Evolutionary conservation across 2,113 vertebrate species (phyloP).

Genomic region (Anoplopoma fimbria): DNA sequence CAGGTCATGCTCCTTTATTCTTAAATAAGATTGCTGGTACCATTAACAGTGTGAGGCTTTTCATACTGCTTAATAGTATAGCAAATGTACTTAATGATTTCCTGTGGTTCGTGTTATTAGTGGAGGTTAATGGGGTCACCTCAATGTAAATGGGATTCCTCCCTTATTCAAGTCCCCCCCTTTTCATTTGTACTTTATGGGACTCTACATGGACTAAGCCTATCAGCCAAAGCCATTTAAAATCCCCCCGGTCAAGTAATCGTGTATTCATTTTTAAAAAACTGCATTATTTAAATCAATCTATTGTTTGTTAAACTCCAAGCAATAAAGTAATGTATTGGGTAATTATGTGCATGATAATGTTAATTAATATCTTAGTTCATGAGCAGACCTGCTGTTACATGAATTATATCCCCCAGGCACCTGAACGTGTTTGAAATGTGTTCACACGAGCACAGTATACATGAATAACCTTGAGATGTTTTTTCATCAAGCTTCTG

Average conservation of each 20-base stretch:
- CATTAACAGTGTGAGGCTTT: constrained; percentile 18
- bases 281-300: background rate
- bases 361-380: background rate
- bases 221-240: background rate
- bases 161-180: background rate
- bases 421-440: background rate
- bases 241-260: background rate
- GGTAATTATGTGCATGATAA: background rate
- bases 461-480: background rate
- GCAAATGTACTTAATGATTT: constrained; percentile 31
- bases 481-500: too few species aligned
- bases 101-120: constrained; percentile 25
- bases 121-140: constrained; percentile 48
- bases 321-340: background rate
- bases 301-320: background rate
- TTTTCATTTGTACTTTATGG: background rate
- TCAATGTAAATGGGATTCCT: constrained; percentile 21
- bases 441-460: background rate
- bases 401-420: background rate
- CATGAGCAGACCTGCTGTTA: background rate
- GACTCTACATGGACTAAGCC: background rate
- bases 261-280: background rate
- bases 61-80: background rate
- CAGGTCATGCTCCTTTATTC: constrained; percentile 12
- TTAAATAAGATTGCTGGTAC: constrained; percentile 24